Base-by-base conservation (phyloP, 2,797 vertebrate genomes). In the Ataeniobius toweri region DNA sequence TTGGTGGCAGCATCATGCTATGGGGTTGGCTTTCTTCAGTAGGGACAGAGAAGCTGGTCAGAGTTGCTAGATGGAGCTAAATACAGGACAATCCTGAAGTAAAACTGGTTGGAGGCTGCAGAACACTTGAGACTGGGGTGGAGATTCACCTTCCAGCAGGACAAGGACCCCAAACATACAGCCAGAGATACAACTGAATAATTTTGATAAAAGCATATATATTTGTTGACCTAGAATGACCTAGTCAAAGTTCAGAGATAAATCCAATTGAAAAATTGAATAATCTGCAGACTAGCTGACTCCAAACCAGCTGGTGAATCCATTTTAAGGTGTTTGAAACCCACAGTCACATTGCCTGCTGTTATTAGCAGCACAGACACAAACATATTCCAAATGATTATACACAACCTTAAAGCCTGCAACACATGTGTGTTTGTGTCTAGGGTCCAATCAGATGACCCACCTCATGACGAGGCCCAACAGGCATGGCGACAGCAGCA, bases 271-370 rank as follows among this genome's bases (percentile, higher is more conserved):
- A 51, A 18, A 51, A 18, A 5, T 18, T 53, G 73, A 84, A 59
- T 84, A 59, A 79, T 85, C 84, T 58, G 84, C 75, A 85, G 92
- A 89, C 94, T 79, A 78, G 72, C 86, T 90, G 94, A 86, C 93
- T 94, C 92, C 91, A 77, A 74, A 87, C 91, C 94, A 95, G 94
- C 95, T 95, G 93, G 86, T 36, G 91, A 94, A 94, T 93, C 86
- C 86, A 76, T 85, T 94, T 89, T 88, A 75, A n/a, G 84, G 86
- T 85, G 91, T 93, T 94, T 88, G 87, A 93, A 91, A 92, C 86
- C 87, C 88, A 79, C 89, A 79, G 89, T 83, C 86, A 87, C 88
- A 90, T 90, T 93, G 92, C 83, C 85, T 85, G 85, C 86, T 89
- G 92, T 93, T 89, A 91, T 55, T 77, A 80, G 82, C 79, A 69